phyloP scores from a whole-genome alignment of 2,113 vertebrate genomes.

The Onychostruthus taczanowskii region DNA sequence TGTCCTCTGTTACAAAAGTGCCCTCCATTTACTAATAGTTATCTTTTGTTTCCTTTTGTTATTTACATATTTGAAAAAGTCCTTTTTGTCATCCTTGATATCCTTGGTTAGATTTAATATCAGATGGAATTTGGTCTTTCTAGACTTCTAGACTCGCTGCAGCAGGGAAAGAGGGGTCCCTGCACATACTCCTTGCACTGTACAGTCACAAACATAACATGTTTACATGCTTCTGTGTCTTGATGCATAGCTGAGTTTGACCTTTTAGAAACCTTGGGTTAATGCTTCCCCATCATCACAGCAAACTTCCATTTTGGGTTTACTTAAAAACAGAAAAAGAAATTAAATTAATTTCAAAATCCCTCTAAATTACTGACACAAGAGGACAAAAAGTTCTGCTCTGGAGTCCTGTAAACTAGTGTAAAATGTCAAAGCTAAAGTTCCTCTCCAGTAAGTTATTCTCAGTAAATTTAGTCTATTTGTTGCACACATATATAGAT shows the following conservation, averaged over 20 bases:
- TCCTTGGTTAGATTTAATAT: neutral
- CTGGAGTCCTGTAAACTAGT: neutral
- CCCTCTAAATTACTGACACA: neutral
- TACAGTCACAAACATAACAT: neutral
- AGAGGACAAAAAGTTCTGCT: neutral
- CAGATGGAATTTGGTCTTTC: neutral
- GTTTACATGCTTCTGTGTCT: neutral
- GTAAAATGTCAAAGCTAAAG: slow-evolving; percentile 1
- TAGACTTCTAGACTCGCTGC: neutral
- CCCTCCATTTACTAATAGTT: neutral
- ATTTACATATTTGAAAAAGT: neutral
- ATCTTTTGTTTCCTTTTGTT: neutral
- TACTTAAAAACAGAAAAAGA: neutral
- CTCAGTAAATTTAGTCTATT: slow-evolving; percentile 25
- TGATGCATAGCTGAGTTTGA: neutral
- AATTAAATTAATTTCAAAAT: neutral
- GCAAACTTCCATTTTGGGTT: neutral
- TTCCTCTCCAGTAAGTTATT: neutral
- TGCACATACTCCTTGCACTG: neutral
- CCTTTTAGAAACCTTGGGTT: neutral
- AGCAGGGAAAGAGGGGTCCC: neutral
- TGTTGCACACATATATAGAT: slow-evolving; percentile 10
- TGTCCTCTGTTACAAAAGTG: neutral
- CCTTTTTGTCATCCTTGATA: neutral
- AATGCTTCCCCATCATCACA: neutral